Evolutionary conservation across 2,113 vertebrate species (phyloP).

Genomic region (Rhea americana): DNA sequence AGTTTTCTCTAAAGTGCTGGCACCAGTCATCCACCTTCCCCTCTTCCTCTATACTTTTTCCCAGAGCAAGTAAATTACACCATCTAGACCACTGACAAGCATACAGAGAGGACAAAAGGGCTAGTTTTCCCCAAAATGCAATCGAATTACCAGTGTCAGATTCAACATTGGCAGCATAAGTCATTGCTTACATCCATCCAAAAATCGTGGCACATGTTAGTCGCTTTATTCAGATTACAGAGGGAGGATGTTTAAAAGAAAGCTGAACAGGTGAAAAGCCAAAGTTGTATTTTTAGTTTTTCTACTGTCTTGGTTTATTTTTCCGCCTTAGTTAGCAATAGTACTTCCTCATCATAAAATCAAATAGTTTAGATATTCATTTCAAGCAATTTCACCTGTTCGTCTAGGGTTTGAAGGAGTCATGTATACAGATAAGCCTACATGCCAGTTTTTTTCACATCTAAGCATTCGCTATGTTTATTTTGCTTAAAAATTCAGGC

Average conservation of each 20-base stretch:
- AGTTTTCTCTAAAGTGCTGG: constrained; percentile 13
- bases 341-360: neutral
- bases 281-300: neutral
- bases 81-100: neutral
- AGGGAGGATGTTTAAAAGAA: neutral
- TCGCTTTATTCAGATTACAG: neutral
- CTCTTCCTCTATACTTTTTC: neutral
- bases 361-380: neutral
- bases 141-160: neutral
- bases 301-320: neutral
- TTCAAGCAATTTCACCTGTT: neutral
- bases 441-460: neutral
- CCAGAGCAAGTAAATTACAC: neutral
- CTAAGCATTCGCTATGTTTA: fast-evolving
- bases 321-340: neutral
- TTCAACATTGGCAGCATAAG: neutral
- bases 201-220: neutral
- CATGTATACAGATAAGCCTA: neutral
- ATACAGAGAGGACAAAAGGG: neutral
- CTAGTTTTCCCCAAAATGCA: neutral
- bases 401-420: neutral
- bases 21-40: neutral
- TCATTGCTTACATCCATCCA: neutral
- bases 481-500: neutral
- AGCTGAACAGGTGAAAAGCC: neutral